Base-by-base conservation (phyloP, 2,113 vertebrate species). In the Xenotilapia caudafasciata region DNA sequence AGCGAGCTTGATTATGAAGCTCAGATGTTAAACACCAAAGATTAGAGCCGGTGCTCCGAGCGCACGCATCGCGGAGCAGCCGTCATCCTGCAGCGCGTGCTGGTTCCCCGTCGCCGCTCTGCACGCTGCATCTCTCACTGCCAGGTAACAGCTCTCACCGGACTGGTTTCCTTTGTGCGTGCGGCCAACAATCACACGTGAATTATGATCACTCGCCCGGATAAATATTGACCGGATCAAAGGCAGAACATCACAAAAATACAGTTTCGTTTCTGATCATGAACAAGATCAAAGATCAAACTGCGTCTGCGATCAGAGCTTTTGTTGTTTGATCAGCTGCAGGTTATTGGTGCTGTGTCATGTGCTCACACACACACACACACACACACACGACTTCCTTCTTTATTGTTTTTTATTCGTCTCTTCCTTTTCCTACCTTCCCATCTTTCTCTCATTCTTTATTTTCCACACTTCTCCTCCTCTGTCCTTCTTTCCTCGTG, bases 61-160 rank as follows among this genome's bases (percentile, higher is more conserved):
- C 7, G 10, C 21, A 0, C 19, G 2, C 12, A 6, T 23, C 38
- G 14, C n/a, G 2, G 5, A 1, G 38, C 12, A 26, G 65, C n/a
- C 7, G 6, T 45, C 65, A 6, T 73, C 38, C 13, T 9, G 38
- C 65, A 70, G 33, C 4, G 3, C 11, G 0, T 21, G 62, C 11
- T 40, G 19, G 19, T 40, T 65, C 1, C 14, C 60, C 4, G 17
- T 62, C 17, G 33, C 58, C 31, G 1, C 31, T 19, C 31, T 62
- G 60, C 60, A 13, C 19, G 4, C 1, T 21, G 17, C 31, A 5
- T 65, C 6, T 13, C 33, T 38, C 6, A 1, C 33, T 12, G 10
- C 33, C 10, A 3, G 21, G 10, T 65, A 65, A 65, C 31, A 65
- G 21, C 65, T 42, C 21, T 26, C n/a, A 0, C 65, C 13, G 9